These are phyloP conservation scores for Microtus oregoni DNA, from an alignment of 2,113 vertebrate genomes.

Conservation along the genomic window DNA sequence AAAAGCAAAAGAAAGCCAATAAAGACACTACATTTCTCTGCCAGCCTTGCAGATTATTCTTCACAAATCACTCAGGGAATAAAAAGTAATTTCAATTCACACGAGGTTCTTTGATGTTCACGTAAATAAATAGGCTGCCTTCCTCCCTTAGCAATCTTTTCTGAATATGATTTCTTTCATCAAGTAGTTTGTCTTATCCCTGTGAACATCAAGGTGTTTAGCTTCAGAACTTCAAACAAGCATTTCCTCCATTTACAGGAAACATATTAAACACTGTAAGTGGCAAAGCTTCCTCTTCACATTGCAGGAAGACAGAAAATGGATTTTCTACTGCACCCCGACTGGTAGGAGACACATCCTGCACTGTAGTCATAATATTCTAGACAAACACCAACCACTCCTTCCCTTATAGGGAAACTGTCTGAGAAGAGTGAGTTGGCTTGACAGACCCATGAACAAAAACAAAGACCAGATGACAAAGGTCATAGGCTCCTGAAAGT, in stretches of 20 bases:
- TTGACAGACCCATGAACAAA: not conserved
- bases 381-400: not conserved
- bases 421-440: not conserved
- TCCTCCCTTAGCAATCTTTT: conserved; percentile 82
- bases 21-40: conserved; percentile 69
- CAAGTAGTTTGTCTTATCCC: conserved; percentile 84
- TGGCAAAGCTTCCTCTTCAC: conserved; percentile 79
- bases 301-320: conserved; percentile 63
- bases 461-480: not conserved
- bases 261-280: conserved; percentile 84
- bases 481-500: not conserved
- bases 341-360: conserved; percentile 30
- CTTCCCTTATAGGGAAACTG: not conserved
- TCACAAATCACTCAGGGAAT: conserved; percentile 81
- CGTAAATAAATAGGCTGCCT: conserved; percentile 86
- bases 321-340: conserved; percentile 11
- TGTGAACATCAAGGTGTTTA: conserved; percentile 86
- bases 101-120: conserved; percentile 86
- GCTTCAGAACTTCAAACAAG: conserved; percentile 86
- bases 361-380: conserved; percentile 70
- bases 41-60: conserved; percentile 75
- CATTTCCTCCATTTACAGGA: conserved; percentile 87
- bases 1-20: conserved; percentile 26
- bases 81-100: conserved; percentile 83
- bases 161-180: conserved; percentile 88